A percentile compares a stretch with the other conserved stretches of the same genome.
Conservation (phyloP, 2,113 vertebrate genomes). For the Limnothrissa miodon region DNA sequence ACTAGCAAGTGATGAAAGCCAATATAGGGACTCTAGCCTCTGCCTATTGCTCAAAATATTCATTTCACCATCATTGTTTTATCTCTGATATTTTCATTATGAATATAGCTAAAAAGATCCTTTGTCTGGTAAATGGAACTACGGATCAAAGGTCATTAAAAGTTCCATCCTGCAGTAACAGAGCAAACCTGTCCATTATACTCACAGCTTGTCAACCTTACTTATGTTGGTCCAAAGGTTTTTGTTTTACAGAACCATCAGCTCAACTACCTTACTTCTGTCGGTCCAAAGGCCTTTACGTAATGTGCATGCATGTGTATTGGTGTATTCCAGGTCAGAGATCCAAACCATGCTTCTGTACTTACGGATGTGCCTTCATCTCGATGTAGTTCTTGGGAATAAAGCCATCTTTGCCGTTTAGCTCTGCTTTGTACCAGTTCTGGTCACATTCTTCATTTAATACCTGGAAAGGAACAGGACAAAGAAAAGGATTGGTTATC, state of each 20-base stretch:
- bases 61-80: background rate
- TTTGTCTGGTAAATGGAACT: background rate
- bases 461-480: conserved; percentile 73
- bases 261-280: background rate
- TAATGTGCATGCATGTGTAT: background rate
- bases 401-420: conserved; percentile 95
- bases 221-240: background rate
- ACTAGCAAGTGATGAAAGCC: too few species aligned
- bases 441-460: conserved; percentile 85
- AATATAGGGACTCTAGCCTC: too few species aligned
- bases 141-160: background rate
- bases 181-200: background rate
- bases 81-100: background rate
- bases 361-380: conserved; percentile 99
- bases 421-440: conserved; percentile 90
- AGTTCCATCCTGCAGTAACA: background rate
- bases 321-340: background rate
- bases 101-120: background rate
- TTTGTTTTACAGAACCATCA: background rate
- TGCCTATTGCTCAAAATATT: background rate
- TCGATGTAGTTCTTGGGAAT: conserved; percentile 99
- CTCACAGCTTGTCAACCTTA: background rate
- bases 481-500: background rate
- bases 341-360: conserved; percentile 44
- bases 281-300: background rate